Percentiles rank a stretch among this genome's conserved stretches.
Conservation (phyloP, 2,113 vertebrate genomes). For the Heterotilapia buettikoferi region DNA sequence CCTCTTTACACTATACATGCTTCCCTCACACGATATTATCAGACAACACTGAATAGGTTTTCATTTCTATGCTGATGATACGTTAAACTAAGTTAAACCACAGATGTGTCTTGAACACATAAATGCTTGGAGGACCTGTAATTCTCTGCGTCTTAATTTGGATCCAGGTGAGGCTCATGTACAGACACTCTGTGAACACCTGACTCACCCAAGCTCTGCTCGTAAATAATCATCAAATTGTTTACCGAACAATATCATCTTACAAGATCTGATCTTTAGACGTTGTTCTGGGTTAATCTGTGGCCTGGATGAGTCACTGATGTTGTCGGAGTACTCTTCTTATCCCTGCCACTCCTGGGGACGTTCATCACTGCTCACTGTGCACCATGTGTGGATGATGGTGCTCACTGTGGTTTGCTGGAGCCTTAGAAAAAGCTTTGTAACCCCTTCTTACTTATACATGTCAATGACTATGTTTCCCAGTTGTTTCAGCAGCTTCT, state of each 20-base stretch:
- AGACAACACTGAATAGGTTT: not conserved
- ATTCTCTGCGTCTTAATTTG: not conserved
- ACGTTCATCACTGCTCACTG: not conserved
- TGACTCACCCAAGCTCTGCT: not conserved
- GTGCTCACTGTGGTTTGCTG: not conserved
- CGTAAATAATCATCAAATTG: not conserved
- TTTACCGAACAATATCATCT: not conserved
- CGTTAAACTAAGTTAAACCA: not conserved
- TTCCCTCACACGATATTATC: not conserved
- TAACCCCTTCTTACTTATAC: not conserved
- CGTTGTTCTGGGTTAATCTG: not conserved
- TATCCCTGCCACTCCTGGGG: not conserved
- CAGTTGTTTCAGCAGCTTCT: not conserved
- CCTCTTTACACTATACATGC: not conserved
- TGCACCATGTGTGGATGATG: not conserved
- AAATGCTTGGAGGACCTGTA: not conserved
- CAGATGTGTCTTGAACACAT: fast-evolving
- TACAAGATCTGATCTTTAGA: not conserved
- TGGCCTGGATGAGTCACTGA: not conserved
- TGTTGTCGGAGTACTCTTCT: not conserved
- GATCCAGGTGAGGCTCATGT: fast-evolving
- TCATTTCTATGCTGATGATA: not conserved
- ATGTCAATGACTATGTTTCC: not conserved
- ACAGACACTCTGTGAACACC: not conserved
- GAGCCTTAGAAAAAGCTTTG: not conserved